These are phyloP conservation scores for Nerophis ophidion DNA, from an alignment of 2,113 vertebrate species.

Conservation along the genomic window DNA sequence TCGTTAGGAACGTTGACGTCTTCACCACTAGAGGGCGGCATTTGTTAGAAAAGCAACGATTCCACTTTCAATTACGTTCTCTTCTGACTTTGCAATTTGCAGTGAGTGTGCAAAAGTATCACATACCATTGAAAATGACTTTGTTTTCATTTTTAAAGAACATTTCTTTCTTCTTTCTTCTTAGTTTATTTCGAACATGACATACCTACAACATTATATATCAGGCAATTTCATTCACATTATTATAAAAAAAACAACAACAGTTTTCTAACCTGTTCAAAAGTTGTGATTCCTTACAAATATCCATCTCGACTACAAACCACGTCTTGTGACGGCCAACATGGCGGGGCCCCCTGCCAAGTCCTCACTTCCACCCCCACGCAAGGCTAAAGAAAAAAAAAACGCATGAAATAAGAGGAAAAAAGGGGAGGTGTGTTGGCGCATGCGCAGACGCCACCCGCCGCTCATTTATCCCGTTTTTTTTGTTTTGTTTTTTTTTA, in stretches of 20 bases:
- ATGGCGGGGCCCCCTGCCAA: constrained; percentile 31
- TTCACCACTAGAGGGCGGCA: neutral
- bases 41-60: neutral
- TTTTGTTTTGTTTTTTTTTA: neutral
- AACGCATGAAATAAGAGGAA: constrained; percentile 34
- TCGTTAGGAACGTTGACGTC: neutral
- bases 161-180: too few species aligned
- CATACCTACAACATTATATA: too few species aligned
- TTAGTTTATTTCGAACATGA: too few species aligned
- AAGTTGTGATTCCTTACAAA: neutral
- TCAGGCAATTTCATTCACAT: too few species aligned
- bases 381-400: constrained; percentile 7
- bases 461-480: constrained; percentile 43
- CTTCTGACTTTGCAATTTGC: neutral
- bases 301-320: neutral
- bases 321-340: constrained; percentile 31
- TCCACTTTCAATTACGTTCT: neutral
- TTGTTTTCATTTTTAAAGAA: neutral
- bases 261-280: neutral
- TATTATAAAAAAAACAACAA: neutral
- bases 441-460: constrained; percentile 47
- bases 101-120: neutral
- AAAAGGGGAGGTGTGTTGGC: constrained; percentile 35
- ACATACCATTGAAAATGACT: neutral
- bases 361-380: constrained; percentile 19